phyloP scores from a whole-genome alignment of 1,140 invertebrate species.

The Probaryconus sp. region DNA sequence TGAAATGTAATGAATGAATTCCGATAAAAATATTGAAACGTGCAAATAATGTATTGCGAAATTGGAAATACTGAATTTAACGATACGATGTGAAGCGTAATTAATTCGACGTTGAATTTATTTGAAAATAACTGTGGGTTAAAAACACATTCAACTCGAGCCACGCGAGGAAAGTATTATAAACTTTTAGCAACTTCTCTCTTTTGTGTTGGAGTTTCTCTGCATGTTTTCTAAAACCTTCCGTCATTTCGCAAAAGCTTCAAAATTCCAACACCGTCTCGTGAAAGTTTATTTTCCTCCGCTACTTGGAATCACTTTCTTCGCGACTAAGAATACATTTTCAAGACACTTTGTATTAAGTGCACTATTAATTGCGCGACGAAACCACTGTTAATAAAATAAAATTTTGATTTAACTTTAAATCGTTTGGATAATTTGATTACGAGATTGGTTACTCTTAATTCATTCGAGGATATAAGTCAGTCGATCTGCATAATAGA shows the following conservation, averaged over 20 bases:
- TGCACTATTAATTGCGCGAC: no score
- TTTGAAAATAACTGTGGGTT: no score
- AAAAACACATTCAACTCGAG: slow-evolving; percentile 2
- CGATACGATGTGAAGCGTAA: no score
- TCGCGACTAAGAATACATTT: not conserved
- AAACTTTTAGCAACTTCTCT: slow-evolving; percentile 14
- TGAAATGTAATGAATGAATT: no score
- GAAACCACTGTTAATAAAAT: no score
- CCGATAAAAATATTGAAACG: no score
- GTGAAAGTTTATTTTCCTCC: slow-evolving; percentile 10
- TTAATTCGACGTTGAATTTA: no score
- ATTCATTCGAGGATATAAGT: slow-evolving; percentile 45
- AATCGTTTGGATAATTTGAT: slow-evolving; percentile 49
- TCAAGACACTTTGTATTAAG: not conserved
- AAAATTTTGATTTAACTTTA: no score
- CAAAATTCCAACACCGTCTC: slow-evolving; percentile 12
- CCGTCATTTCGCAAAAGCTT: slow-evolving; percentile 16
- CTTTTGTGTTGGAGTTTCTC: slow-evolving; percentile 26
- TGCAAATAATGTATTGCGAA: no score
- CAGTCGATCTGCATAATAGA: no score
- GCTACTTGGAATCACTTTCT: slow-evolving; percentile 6
- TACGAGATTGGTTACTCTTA: slow-evolving; percentile 33
- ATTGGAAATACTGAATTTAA: no score
- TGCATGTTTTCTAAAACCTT: slow-evolving; percentile 15
- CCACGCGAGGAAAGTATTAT: slow-evolving; percentile 1